Conservation (phyloP, 2,113 vertebrate species). For the Catharus fuscescens region DNA sequence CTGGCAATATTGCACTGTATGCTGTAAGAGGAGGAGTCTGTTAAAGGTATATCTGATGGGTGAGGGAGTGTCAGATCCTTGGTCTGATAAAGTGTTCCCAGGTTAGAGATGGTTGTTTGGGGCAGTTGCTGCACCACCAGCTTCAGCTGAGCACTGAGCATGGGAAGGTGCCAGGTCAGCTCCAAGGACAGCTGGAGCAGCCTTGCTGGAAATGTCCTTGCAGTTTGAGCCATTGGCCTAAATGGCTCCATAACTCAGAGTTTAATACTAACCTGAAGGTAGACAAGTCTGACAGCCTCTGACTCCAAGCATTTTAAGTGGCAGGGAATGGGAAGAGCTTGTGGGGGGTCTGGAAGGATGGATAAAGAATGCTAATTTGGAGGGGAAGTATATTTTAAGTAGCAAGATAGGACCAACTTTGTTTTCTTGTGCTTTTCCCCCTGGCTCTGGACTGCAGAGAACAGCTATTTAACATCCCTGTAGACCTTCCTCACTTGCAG, state of each 20-base stretch:
- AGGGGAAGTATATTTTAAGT: neutral
- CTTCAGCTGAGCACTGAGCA: neutral
- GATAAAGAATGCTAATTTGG: neutral
- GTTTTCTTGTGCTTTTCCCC: neutral
- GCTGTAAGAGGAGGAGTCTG: neutral
- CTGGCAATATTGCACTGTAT: neutral
- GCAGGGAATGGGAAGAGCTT: neutral
- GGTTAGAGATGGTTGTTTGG: neutral
- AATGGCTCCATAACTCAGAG: neutral
- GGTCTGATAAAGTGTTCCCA: neutral
- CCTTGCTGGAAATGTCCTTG: neutral
- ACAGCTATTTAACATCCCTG: neutral
- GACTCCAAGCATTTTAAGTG: neutral
- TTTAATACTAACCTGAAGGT: neutral
- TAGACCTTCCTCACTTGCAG: neutral
- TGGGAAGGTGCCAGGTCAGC: neutral
- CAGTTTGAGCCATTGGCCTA: neutral
- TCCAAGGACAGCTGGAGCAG: neutral
- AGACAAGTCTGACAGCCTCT: neutral
- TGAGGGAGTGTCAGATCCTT: neutral
- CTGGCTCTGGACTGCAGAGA: neutral
- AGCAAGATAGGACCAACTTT: neutral
- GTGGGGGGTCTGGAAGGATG: neutral
- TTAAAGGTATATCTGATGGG: neutral
- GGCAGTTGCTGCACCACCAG: neutral